Base-by-base conservation (phyloP, 2,888 invertebrate genomes). In the Crepidodera aurea region DNA sequence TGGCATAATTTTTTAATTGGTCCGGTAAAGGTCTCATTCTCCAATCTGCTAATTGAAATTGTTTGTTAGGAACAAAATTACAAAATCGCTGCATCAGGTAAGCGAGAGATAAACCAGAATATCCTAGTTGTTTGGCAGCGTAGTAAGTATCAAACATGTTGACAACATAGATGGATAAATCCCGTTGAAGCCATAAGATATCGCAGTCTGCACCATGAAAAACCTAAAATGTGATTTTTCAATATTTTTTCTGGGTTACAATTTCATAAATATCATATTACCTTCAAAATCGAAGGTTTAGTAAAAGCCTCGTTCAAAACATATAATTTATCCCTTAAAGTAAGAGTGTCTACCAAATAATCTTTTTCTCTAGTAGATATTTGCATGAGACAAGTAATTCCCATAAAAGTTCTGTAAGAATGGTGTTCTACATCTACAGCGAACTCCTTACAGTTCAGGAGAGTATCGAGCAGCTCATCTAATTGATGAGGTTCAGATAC, bases 71-170 rank as follows among this genome's bases (percentile, higher is more conserved):
- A 61, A 88, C 84, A 16, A 96, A 83, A 40, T 87, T 80, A 77
- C 96, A 95, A 78, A 92, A 96, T 53, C 84, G 84, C 72, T 88
- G 84, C 29, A 98, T 83, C 32, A 99, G 83, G 78, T 89, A 89
- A 0, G 93, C 90, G 51, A 94, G 82, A 2, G 95, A 94, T 1
- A 90, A 83, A 12, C 88, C 86, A 0, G 88, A 83, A 64, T 91
- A 84, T 18, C 87, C 85, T 0, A 98, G 83, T 1, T 87, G 83
- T 68, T 90, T 87, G 0, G 94, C 90, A 0, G 97, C 98, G 77
- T 92, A 90, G 76, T 94, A 89, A 0, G 98, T 99, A 80, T 99
- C 99, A 78, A 99, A 98, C 89, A 99, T 87, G 70, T 98, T 97
- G 0, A 99, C 97, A 1, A 99, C 82, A 78, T 99, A 99, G 1